These are phyloP conservation scores for Stichodactyla mertensii DNA, from an alignment of 64 coral and sea anemone species.

Conservation along the genomic window DNA sequence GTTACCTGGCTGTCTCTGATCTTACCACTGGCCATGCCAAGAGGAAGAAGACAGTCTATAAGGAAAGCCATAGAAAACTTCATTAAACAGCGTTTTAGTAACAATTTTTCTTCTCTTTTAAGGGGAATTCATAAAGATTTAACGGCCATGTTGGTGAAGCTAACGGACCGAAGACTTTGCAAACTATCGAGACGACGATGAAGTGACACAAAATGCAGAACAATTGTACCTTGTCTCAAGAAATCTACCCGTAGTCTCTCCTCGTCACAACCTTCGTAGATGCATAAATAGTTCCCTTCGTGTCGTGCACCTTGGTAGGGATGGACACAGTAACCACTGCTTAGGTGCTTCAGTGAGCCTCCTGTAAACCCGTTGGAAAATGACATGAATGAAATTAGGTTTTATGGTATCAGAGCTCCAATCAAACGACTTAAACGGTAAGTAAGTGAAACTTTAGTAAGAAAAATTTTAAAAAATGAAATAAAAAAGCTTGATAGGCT, in stretches of 20 bases:
- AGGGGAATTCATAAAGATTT: neutral
- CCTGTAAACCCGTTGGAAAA: neutral
- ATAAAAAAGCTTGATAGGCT: neutral
- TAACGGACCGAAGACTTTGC: no score
- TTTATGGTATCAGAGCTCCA: no score
- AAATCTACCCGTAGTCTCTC: slow-evolving; percentile 15
- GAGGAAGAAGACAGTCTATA: slow-evolving; percentile 16
- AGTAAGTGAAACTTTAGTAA: no score
- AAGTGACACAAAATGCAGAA: no score
- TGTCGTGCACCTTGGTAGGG: neutral
- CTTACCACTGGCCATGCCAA: slow-evolving; percentile 20
- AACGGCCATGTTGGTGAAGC: neutral
- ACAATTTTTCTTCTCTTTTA: neutral
- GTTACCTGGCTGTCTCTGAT: slow-evolving; percentile 22
- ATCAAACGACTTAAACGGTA: no score
- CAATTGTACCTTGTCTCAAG: slow-evolving; percentile 33
- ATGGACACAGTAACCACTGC: slow-evolving; percentile 26
- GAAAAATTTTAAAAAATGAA: neutral
- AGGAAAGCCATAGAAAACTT: no score
- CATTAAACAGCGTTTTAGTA: no score
- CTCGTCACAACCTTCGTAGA: slow-evolving; percentile 28
- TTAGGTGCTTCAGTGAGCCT: slow-evolving; percentile 22
- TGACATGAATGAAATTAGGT: no score
- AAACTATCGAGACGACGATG: no score
- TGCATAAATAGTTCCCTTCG: neutral